A percentile compares a stretch with the other conserved stretches of the same genome.
These are phyloP conservation scores for Petrocephalus sullivani DNA, from an alignment of 2,797 vertebrate genomes.

Conservation along the genomic window DNA sequence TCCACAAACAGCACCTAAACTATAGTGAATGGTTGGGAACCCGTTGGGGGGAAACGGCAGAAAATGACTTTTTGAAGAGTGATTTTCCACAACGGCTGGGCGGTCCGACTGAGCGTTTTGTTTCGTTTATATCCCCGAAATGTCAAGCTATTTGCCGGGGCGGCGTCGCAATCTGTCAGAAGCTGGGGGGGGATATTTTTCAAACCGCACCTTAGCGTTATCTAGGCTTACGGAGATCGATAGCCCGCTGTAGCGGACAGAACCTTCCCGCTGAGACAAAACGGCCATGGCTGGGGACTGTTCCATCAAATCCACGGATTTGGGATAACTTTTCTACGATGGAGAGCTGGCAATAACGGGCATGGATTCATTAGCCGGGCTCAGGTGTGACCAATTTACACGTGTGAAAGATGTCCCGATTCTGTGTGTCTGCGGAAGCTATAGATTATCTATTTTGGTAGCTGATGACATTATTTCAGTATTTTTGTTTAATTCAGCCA, in stretches of 20 bases:
- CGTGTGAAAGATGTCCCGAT: not conserved
- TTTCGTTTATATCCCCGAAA: not conserved
- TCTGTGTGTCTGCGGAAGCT: not conserved
- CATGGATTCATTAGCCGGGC: not conserved
- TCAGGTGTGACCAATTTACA: conserved; percentile 6
- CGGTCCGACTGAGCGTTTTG: not conserved
- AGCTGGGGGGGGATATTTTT: not conserved
- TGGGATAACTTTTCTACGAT: not conserved
- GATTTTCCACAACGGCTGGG: not conserved
- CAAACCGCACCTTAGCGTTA: not conserved
- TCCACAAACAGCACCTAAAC: not conserved
- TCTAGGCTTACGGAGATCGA: conserved; percentile 3
- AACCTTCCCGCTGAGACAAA: not conserved
- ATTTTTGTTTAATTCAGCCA: not conserved
- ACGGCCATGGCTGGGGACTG: not conserved
- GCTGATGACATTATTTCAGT: not conserved
- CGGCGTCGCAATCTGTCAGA: not conserved
- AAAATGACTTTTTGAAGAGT: not conserved
- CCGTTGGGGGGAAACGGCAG: not conserved
- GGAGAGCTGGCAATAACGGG: not conserved
- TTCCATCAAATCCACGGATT: not conserved
- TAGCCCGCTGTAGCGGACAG: not conserved
- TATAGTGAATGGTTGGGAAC: not conserved
- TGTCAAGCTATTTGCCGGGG: not conserved
- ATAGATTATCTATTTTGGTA: not conserved